Evolutionary conservation across 2,888 invertebrate genomes (phyloP).

Genomic region (Druceiella hillmani): DNA sequence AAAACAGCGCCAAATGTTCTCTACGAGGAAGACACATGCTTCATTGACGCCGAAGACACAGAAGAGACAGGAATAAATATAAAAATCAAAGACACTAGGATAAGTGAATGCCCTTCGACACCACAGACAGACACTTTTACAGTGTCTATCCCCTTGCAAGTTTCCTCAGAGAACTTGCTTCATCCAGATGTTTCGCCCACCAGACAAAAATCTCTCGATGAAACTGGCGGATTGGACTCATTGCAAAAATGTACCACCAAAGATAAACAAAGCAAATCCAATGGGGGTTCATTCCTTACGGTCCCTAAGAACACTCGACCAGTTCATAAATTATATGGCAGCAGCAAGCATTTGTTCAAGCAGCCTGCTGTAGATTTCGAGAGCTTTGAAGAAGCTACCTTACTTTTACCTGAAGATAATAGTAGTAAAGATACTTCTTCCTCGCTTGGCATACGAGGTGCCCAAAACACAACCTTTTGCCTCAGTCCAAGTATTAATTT

Average conservation of each 20-base stretch:
- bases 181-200: too few species aligned
- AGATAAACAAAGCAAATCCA: too few species aligned
- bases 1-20: slow-evolving; percentile 36
- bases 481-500: too few species aligned
- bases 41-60: slow-evolving; percentile 54
- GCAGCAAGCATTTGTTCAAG: slow-evolving; percentile 54
- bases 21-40: slow-evolving; percentile 51
- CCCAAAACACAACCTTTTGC: too few species aligned
- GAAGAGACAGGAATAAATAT: slow-evolving; percentile 42
- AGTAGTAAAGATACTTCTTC: too few species aligned
- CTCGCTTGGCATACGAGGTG: too few species aligned
- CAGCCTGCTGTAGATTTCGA: slow-evolving; percentile 52
- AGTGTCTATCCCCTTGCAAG: too few species aligned
- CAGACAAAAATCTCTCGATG: too few species aligned
- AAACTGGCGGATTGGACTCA: too few species aligned
- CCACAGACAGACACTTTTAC: too few species aligned
- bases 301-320: slow-evolving; percentile 19
- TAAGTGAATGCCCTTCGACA: not conserved
- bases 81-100: not conserved
- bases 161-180: too few species aligned
- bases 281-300: slow-evolving; percentile 13
- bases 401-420: slow-evolving; percentile 44
- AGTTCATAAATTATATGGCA: slow-evolving; percentile 32
- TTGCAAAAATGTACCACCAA: too few species aligned
- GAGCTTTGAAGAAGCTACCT: slow-evolving; percentile 46